Evolutionary conservation across 1,140 invertebrate genomes (phyloP).

Genomic region (Drosophila navojoa): DNA sequence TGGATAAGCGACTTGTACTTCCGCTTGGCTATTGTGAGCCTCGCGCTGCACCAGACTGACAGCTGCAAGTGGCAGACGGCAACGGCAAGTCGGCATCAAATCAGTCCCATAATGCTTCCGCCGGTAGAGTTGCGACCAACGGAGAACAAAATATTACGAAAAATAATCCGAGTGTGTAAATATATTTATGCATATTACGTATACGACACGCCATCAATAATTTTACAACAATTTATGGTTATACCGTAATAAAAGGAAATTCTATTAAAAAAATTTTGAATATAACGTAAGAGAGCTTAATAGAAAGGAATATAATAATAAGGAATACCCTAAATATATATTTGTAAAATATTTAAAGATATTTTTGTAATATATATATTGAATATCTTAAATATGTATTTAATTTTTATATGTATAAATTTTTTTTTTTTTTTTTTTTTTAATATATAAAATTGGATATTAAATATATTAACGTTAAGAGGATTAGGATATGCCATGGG

Average conservation of each 20-base stretch:
- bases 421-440: no score
- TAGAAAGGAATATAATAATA: no score
- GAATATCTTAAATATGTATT: no score
- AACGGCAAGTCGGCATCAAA: conserved; percentile 40
- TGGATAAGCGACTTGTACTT: conserved; percentile 72
- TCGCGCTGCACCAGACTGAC: conserved; percentile 31
- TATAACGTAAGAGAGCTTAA: no score
- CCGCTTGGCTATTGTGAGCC: conserved; percentile 45
- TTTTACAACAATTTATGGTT: conserved; percentile 49
- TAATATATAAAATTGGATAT: no score
- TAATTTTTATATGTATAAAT: no score
- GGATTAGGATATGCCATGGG: no score
- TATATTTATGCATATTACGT: conserved; percentile 42
- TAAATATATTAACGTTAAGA: no score
- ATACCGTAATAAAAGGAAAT: conserved; percentile 25
- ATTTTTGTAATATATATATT: no score
- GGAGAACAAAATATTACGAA: conserved; percentile 5
- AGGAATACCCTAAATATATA: no score
- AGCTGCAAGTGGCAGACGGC: conserved; percentile 67
- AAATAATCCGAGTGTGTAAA: conserved; percentile 11
- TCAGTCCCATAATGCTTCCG: conserved; percentile 58
- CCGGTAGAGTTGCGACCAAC: conserved; percentile 19
- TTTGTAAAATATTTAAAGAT: no score
- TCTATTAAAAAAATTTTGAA: conserved; percentile 18
- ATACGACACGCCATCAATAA: conserved; percentile 71